phyloP scores from a whole-genome alignment of 2,888 invertebrate genomes.

The Blera fallax region DNA sequence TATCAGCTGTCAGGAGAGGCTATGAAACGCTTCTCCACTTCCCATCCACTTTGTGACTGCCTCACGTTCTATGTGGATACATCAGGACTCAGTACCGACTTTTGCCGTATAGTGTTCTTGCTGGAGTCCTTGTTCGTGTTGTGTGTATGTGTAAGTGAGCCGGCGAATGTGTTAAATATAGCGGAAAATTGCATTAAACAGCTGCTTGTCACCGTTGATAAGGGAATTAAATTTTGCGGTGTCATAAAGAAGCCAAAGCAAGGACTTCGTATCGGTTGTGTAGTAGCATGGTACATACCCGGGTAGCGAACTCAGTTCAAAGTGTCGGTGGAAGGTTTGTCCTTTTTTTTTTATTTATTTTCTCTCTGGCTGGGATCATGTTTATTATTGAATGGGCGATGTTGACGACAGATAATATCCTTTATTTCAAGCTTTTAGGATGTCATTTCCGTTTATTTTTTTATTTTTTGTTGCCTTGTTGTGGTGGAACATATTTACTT shows the following conservation, averaged over 20 bases:
- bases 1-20: slow-evolving; percentile 70
- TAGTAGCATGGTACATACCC: slow-evolving; percentile 17
- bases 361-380: slow-evolving; percentile 47
- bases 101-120: slow-evolving; percentile 41
- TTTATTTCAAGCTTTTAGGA: slow-evolving; percentile 69
- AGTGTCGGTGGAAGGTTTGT: slow-evolving; percentile 29
- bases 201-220: slow-evolving; percentile 81
- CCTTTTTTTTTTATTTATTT: neutral
- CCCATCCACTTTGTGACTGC: slow-evolving; percentile 38
- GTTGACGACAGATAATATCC: slow-evolving; percentile 72
- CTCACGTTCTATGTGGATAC: slow-evolving; percentile 12
- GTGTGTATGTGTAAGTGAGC: slow-evolving; percentile 12
- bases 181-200: slow-evolving; percentile 81
- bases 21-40: slow-evolving; percentile 60
- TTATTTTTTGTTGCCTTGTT: neutral
- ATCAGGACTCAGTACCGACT: slow-evolving; percentile 25
- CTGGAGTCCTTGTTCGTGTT: neutral
- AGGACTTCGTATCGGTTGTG: slow-evolving; percentile 62
- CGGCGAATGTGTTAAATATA: slow-evolving; percentile 78
- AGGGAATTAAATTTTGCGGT: slow-evolving; percentile 82
- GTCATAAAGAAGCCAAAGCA: slow-evolving; percentile 75
- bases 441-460: slow-evolving; percentile 55
- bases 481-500: neutral
- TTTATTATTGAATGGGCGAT: slow-evolving; percentile 69
- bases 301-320: slow-evolving; percentile 19